phyloP scores from a whole-genome alignment of 2,888 invertebrate genomes.

The Cylindroiulus punctatus region DNA sequence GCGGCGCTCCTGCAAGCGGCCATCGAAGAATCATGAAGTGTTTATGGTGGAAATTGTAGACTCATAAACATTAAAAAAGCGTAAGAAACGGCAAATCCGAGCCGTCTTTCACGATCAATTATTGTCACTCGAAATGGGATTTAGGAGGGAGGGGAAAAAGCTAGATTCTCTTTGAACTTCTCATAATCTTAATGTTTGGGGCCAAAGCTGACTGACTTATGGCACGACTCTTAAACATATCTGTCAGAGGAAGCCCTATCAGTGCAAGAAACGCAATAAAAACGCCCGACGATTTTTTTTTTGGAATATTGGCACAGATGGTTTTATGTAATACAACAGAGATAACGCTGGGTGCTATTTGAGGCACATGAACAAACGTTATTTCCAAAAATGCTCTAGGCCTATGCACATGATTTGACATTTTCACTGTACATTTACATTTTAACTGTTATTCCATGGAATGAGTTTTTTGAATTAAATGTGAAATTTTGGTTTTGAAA shows the following conservation, averaged over 20 bases:
- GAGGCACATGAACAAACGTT: too few species aligned
- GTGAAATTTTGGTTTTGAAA: too few species aligned
- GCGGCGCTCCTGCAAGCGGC: neutral
- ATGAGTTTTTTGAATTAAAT: too few species aligned
- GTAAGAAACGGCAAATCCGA: conserved; percentile 25
- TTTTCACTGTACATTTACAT: too few species aligned
- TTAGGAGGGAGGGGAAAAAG: neutral
- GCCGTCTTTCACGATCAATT: conserved; percentile 19
- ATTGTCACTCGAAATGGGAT: conserved; percentile 32
- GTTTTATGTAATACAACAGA: neutral
- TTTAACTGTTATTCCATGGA: too few species aligned
- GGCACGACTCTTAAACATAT: neutral
- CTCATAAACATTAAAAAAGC: conserved; percentile 32
- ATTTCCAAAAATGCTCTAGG: too few species aligned
- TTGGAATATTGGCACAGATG: neutral
- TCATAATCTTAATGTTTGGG: conserved; percentile 2
- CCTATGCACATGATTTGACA: too few species aligned
- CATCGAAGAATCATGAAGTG: neutral
- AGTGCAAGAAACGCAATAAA: conserved; percentile 23
- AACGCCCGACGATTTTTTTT: neutral
- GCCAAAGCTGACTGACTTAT: conserved; percentile 18
- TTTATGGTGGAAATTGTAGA: conserved; percentile 32
- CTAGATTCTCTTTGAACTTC: conserved; percentile 8
- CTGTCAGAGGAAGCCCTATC: conserved; percentile 12
- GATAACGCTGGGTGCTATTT: too few species aligned